Conservation (phyloP, 2,797 vertebrate genomes). For the Microchirus variegatus region DNA sequence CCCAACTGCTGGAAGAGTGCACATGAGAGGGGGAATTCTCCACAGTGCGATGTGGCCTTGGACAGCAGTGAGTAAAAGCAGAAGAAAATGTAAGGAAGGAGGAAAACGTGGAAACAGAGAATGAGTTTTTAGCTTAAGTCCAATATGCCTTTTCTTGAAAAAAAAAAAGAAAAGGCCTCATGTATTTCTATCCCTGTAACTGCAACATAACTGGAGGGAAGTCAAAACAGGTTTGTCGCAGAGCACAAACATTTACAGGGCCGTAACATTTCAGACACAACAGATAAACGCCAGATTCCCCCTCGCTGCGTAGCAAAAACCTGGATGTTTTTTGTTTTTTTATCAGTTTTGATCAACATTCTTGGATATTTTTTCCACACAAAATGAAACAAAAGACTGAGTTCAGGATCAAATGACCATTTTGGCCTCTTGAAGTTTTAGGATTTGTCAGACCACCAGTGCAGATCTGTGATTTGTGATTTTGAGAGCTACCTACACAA, state of each 20-base stretch:
- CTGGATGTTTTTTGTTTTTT: slow-evolving; percentile 41
- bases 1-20: slow-evolving; percentile 27
- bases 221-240: slow-evolving; percentile 17
- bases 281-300: no score
- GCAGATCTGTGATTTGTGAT: slow-evolving; percentile 11
- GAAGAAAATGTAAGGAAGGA: neutral
- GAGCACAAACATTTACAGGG: slow-evolving; percentile 10
- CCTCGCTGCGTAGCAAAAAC: no score
- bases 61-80: slow-evolving; percentile 13
- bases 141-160: no score
- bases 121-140: neutral
- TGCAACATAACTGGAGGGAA: neutral
- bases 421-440: slow-evolving; percentile 3
- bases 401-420: slow-evolving; percentile 55
- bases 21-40: slow-evolving; percentile 51
- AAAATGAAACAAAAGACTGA: slow-evolving; percentile 18
- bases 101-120: slow-evolving; percentile 14
- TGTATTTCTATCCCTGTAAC: neutral
- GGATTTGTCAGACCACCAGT: slow-evolving; percentile 37
- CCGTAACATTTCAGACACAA: slow-evolving; percentile 19
- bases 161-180: no score
- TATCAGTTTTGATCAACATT: slow-evolving; percentile 67
- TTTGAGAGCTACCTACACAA: neutral
- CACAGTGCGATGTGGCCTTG: slow-evolving; percentile 16
- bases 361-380: slow-evolving; percentile 49